Conservation (phyloP, 2,797 vertebrate species). For the Mastacembelus armatus region DNA sequence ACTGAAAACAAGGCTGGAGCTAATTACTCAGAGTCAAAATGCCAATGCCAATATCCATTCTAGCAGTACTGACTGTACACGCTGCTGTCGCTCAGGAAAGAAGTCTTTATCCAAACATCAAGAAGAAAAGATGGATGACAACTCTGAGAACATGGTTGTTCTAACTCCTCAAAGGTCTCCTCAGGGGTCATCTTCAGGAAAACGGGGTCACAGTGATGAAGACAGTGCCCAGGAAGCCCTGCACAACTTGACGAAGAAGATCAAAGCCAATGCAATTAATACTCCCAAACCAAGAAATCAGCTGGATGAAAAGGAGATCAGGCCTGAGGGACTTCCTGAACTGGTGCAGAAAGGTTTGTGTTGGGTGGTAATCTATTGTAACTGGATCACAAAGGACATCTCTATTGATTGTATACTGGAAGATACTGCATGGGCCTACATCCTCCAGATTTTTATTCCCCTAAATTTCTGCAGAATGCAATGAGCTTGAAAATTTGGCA, state of each 20-base stretch:
- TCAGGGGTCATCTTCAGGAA: conserved; percentile 62
- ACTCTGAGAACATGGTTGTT: conserved; percentile 62
- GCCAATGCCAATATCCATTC: conserved; percentile 54
- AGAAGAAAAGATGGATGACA: conserved; percentile 18
- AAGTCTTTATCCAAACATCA: conserved; percentile 54
- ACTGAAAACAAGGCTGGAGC: conserved; percentile 82
- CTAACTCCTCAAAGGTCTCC: conserved; percentile 44
- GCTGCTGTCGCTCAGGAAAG: conserved; percentile 52
- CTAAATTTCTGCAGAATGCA: too few relatives aligned
- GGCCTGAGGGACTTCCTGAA: conserved; percentile 89
- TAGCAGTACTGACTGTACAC: conserved; percentile 36
- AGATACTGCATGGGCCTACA: too few relatives aligned
- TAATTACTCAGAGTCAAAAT: conserved; percentile 67
- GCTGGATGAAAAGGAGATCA: conserved; percentile 68
- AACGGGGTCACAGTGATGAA: conserved; percentile 76
- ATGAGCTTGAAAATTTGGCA: too few relatives aligned
- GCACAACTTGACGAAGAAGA: conserved; percentile 81
- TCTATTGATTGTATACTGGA: too few relatives aligned
- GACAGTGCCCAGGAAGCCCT: conserved; percentile 77
- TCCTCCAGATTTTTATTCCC: too few relatives aligned
- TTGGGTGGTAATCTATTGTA: not conserved
- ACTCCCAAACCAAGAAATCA: conserved; percentile 46
- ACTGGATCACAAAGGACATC: too few relatives aligned
- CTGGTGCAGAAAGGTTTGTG: conserved; percentile 88
- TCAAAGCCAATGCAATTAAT: conserved; percentile 60